Evolutionary conservation across 2,888 invertebrate species (phyloP).

Genomic region (Mimas tiliae): DNA sequence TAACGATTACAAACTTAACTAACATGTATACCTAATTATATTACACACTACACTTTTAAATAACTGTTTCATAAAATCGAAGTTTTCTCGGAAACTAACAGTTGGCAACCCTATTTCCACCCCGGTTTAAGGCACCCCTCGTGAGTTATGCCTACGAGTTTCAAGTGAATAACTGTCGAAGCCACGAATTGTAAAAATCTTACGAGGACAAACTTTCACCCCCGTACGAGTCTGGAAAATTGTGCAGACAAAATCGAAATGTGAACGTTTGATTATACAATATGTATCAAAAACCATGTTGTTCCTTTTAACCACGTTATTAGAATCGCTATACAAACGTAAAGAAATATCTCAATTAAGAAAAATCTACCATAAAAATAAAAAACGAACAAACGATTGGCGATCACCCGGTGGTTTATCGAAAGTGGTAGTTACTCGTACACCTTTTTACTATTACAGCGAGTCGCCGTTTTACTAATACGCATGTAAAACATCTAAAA

Average conservation of each 20-base stretch:
- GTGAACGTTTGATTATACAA: not conserved
- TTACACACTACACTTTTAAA: too few relatives aligned
- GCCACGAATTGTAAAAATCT: slow-evolving; percentile 31
- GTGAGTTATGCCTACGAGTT: slow-evolving; percentile 38
- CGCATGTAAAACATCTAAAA: too few relatives aligned
- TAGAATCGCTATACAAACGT: not conserved
- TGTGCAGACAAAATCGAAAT: not conserved
- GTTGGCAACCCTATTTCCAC: slow-evolving; percentile 5
- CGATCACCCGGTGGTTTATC: too few relatives aligned
- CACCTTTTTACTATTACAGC: too few relatives aligned
- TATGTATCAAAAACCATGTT: too few relatives aligned
- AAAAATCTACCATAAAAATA: too few relatives aligned
- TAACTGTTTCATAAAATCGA: not conserved
- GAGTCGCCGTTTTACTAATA: too few relatives aligned
- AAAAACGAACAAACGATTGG: too few relatives aligned
- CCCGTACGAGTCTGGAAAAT: not conserved
- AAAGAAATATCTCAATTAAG: not conserved
- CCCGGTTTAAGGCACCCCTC: slow-evolving; percentile 46
- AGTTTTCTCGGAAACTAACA: not conserved
- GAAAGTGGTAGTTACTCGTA: too few relatives aligned
- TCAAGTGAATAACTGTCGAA: slow-evolving; percentile 40
- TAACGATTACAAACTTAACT: too few relatives aligned
- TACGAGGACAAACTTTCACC: slow-evolving; percentile 16
- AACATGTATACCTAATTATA: too few relatives aligned
- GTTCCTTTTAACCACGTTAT: too few relatives aligned